A percentile compares a stretch with the other conserved stretches of the same genome.
Conservation (phyloP, 2,113 vertebrate genomes). For the Cervus canadensis region DNA sequence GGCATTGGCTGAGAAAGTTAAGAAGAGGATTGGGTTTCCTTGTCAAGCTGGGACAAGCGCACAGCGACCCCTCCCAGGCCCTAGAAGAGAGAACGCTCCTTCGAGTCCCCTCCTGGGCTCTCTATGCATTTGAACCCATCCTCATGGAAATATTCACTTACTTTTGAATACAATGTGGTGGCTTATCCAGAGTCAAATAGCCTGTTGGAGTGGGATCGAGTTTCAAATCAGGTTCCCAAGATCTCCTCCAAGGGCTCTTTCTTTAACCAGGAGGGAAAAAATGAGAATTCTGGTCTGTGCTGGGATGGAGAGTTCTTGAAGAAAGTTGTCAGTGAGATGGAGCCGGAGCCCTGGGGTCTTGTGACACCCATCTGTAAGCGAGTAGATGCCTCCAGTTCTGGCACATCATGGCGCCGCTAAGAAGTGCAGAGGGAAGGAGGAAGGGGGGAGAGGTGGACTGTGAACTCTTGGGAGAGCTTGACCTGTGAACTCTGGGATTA, state of each 20-base stretch:
- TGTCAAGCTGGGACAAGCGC: not conserved
- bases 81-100: not conserved
- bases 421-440: no score
- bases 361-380: not conserved
- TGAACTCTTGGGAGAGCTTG: not conserved
- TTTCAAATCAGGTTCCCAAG: not conserved
- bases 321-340: not conserved
- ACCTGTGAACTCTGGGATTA: not conserved
- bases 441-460: not conserved
- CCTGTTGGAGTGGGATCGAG: not conserved
- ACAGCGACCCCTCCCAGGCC: not conserved
- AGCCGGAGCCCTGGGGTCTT: not conserved
- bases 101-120: not conserved
- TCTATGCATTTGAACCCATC: not conserved
- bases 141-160: not conserved
- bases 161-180: not conserved
- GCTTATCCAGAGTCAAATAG: not conserved
- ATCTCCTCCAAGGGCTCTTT: not conserved
- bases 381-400: not conserved
- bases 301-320: not conserved
- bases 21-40: not conserved
- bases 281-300: not conserved
- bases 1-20: not conserved
- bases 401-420: rapidly evolving
- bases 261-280: not conserved